Evolutionary conservation across 2,113 vertebrate genomes (phyloP).

Genomic region (Channa argus): DNA sequence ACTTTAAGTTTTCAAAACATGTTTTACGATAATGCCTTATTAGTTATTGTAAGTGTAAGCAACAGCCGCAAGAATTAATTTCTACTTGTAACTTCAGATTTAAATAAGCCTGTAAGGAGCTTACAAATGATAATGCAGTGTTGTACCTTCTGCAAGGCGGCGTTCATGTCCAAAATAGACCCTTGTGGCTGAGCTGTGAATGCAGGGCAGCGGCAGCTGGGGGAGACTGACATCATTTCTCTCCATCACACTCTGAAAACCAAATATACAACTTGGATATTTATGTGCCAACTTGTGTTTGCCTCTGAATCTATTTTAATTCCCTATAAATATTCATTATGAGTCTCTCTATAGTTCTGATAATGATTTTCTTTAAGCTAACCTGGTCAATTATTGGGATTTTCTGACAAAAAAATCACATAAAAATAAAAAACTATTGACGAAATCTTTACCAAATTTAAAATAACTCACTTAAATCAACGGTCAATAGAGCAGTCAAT

Average conservation of each 20-base stretch:
- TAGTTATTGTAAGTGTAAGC: too few species aligned
- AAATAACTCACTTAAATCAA: too few species aligned
- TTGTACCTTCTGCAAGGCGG: constrained; percentile 92
- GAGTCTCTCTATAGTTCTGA: too few species aligned
- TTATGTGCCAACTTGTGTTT: not conserved
- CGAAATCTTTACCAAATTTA: too few species aligned
- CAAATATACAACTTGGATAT: not conserved
- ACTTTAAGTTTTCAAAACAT: too few species aligned
- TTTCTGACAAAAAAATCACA: too few species aligned
- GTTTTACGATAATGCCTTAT: too few species aligned
- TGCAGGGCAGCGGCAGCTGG: constrained; percentile 94
- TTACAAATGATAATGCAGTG: not conserved
- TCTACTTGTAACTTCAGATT: not conserved
- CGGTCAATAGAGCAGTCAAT: too few species aligned
- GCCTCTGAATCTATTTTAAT: not conserved
- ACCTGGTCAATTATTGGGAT: too few species aligned
- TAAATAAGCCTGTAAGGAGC: not conserved
- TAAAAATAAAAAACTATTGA: too few species aligned
- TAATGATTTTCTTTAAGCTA: too few species aligned
- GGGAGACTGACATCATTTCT: constrained; percentile 80
- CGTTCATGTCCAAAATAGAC: constrained; percentile 97
- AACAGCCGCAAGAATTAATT: too few species aligned
- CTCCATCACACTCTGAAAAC: constrained; percentile 85
- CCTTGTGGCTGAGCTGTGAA: constrained; percentile 91
- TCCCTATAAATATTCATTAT: not conserved